These are phyloP conservation scores for Pelosia muscerda DNA, from an alignment of 2,888 invertebrate species.

Conservation along the genomic window DNA sequence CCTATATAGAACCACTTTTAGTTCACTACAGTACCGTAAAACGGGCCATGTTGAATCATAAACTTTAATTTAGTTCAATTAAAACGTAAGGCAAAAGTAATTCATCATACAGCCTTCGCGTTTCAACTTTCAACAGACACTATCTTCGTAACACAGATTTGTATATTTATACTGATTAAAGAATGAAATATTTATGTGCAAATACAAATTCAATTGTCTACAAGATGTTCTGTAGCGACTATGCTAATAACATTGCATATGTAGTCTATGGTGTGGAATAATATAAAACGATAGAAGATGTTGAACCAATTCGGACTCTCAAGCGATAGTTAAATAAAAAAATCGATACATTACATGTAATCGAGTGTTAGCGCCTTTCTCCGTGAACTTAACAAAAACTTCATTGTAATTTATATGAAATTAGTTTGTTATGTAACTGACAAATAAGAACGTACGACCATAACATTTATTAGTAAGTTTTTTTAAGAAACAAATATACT, in stretches of 20 bases:
- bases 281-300: constrained; percentile 70
- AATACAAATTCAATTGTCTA: constrained; percentile 45
- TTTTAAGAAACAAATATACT: constrained; percentile 35
- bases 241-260: constrained; percentile 71
- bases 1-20: not conserved
- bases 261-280: constrained; percentile 74
- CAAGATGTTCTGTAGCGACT: constrained; percentile 58
- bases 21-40: not conserved
- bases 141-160: constrained; percentile 35
- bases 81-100: constrained; percentile 37
- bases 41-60: constrained; percentile 34
- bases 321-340: constrained; percentile 69
- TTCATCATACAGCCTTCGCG: constrained; percentile 42
- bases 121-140: constrained; percentile 31
- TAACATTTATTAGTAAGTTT: constrained; percentile 28
- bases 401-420: constrained; percentile 60
- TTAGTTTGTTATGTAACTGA: constrained; percentile 58
- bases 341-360: constrained; percentile 65
- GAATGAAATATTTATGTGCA: constrained; percentile 34
- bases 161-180: constrained; percentile 24
- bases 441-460: constrained; percentile 43
- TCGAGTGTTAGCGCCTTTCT: constrained; percentile 64
- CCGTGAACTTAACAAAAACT: constrained; percentile 51
- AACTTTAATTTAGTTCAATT: constrained; percentile 24
- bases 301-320: constrained; percentile 70